These are phyloP conservation scores for Drosophila algonquin DNA, from an alignment of 2,888 invertebrate species.

Conservation along the genomic window DNA sequence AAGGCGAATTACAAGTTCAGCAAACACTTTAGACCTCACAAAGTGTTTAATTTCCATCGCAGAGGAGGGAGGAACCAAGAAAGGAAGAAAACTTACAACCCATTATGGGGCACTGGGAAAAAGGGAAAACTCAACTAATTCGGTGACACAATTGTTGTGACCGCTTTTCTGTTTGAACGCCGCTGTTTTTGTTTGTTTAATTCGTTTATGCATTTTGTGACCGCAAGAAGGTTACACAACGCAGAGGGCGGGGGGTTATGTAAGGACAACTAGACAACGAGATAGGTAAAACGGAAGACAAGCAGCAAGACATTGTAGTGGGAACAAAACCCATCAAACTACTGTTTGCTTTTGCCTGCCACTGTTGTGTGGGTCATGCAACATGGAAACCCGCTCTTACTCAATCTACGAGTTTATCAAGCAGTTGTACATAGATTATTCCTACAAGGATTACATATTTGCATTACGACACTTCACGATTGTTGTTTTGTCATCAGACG, in stretches of 20 bases:
- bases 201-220: slow-evolving; percentile 48
- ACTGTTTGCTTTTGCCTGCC: background rate
- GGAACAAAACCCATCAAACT: too few species aligned
- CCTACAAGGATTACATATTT: slow-evolving; percentile 6
- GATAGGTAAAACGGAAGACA: background rate
- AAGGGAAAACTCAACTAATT: slow-evolving; percentile 40
- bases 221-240: slow-evolving; percentile 2
- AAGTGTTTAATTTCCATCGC: slow-evolving; percentile 22
- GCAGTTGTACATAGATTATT: background rate
- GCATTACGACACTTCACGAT: slow-evolving; percentile 16
- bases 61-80: background rate
- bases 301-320: background rate
- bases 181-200: slow-evolving; percentile 47
- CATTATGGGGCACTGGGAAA: slow-evolving; percentile 14
- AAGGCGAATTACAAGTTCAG: slow-evolving; percentile 12
- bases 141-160: slow-evolving; percentile 35
- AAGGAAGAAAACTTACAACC: background rate
- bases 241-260: background rate
- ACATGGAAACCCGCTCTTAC: background rate
- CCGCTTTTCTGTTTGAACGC: slow-evolving; percentile 15
- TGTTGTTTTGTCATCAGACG: slow-evolving; percentile 20
- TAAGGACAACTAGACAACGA: slow-evolving; percentile 5
- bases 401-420: background rate
- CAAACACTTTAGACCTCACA: slow-evolving; percentile 12
- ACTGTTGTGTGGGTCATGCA: background rate